Base-by-base conservation (phyloP, 2,888 invertebrate species). In the Mactromeris polynyma region DNA sequence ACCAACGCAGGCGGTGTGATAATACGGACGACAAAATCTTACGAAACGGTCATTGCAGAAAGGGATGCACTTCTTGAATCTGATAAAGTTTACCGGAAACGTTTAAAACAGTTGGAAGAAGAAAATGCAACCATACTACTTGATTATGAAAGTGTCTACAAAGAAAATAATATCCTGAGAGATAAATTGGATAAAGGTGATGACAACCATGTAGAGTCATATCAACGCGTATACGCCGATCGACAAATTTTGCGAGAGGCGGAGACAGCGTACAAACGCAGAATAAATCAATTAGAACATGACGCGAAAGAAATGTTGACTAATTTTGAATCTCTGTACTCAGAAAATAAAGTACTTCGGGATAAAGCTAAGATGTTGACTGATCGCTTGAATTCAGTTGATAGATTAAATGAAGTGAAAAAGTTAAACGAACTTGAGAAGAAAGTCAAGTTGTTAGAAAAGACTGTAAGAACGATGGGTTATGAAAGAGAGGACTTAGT, bases 101-200 rank as follows among this genome's bases (percentile, higher is more conserved):
- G 92, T 33, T 84, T 92, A n/a, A 84, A 89, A 26, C 86, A 89
- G 51, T 58, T 90, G 26, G 90, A 90, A 77, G 85, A 79, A n/a
- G 90, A 92, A 69, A 92, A 90, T 51, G 54, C 87, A 21, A 83
- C 88, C 36, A 88, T 92, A 36, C 78, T 92, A 3, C 81, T 90
- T 19, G 92, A 92, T 78, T 92, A 89, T 88, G 90, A 90, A 36
- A 78, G 88, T 40, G 58, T 92, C 1, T 92, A 90, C 64, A 92
- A 92, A 54, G 92, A 92, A 86, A 92, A 90, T 78, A 90, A 92
- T 64, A 40, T 84, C 31, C 85, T 92, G 0, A 36, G 92, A 69
- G 90, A 92, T 58, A 92, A 92, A 83, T 46, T 92, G 7, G 92
- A 92, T 33, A 90, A 89, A 82, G 92, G 92, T 9, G 89, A 90